Conservation (phyloP, 2,888 invertebrate genomes). For the Pomacea canaliculata region DNA sequence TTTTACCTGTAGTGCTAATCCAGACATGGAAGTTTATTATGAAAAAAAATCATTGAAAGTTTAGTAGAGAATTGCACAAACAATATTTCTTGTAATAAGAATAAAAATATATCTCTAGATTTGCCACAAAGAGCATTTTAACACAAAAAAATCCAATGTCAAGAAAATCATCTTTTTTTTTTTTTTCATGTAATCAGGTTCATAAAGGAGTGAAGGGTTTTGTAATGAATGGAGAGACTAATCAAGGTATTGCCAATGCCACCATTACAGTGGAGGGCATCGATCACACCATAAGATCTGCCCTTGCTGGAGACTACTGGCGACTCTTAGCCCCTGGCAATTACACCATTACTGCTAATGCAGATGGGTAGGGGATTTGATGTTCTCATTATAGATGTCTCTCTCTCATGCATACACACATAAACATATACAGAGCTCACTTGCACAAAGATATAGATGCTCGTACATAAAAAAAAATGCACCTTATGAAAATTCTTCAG, state of each 20-base stretch:
- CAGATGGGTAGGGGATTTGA: constrained; percentile 51
- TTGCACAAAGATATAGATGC: too few species aligned
- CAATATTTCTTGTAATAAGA: too few species aligned
- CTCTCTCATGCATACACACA: background rate
- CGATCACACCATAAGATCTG: constrained; percentile 83
- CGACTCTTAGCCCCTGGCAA: constrained; percentile 88
- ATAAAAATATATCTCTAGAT: too few species aligned
- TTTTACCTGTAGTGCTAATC: too few species aligned
- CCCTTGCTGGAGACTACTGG: constrained; percentile 92
- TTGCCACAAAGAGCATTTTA: too few species aligned
- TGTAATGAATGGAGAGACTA: constrained; percentile 78
- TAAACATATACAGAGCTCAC: too few species aligned
- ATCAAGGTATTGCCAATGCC: constrained; percentile 80
- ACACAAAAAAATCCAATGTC: too few species aligned
- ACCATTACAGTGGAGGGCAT: constrained; percentile 83
- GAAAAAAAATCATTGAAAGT: too few species aligned
- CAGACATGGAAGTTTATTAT: too few species aligned
- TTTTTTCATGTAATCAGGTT: constrained; percentile 74
- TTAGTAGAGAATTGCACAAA: too few species aligned
- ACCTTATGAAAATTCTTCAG: too few species aligned
- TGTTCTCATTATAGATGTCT: background rate
- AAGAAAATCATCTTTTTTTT: background rate
- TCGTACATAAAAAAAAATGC: too few species aligned
- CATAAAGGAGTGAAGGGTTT: constrained; percentile 89
- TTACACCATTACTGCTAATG: constrained; percentile 80